Conservation (phyloP, 2,113 vertebrate species). For the Zapus hudsonius region DNA sequence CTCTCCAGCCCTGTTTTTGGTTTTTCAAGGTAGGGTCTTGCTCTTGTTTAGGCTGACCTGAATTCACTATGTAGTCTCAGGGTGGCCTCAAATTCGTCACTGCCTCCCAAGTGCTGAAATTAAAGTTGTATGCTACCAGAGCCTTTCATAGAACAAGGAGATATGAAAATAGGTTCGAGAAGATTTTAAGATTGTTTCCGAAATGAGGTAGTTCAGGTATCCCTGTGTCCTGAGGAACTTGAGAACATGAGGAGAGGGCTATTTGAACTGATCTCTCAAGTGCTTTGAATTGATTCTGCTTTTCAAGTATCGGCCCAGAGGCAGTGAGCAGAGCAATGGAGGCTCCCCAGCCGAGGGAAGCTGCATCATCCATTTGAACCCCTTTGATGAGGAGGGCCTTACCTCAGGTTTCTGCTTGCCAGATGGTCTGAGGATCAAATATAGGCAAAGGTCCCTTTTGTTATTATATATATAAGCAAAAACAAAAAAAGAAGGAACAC, state of each 20-base stretch:
- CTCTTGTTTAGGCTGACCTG: no score
- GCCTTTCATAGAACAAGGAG: not conserved
- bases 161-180: not conserved
- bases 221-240: not conserved
- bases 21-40: no score
- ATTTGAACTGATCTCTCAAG: no score
- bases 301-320: not conserved
- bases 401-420: not conserved
- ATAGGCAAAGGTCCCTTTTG: not conserved
- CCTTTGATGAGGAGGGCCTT: not conserved
- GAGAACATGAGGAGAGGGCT: not conserved
- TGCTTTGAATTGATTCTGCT: not conserved
- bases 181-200: not conserved
- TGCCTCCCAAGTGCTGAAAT: no score
- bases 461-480: no score
- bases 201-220: not conserved
- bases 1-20: no score
- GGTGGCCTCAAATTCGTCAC: no score
- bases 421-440: rapidly evolving
- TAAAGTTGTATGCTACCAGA: no score
- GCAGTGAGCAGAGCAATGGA: not conserved
- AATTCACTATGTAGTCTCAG: no score
- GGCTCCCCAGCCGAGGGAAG: not conserved
- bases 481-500: no score
- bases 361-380: not conserved